phyloP scores from a whole-genome alignment of 2,113 vertebrate genomes.

The Rhinopomastus cyanomelas region DNA sequence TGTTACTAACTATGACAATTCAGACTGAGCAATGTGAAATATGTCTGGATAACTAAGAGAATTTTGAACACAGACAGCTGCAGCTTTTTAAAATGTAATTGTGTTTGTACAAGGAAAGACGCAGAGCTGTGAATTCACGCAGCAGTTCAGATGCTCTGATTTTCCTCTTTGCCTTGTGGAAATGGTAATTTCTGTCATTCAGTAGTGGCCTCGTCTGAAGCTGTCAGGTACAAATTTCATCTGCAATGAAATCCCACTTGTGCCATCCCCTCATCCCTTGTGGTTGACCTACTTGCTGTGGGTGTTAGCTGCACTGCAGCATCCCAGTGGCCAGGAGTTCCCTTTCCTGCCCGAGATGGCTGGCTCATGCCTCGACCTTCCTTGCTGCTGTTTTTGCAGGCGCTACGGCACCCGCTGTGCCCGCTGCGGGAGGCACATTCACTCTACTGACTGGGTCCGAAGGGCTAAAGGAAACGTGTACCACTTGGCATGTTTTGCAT shows the following conservation, averaged over 20 bases:
- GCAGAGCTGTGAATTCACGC: not conserved
- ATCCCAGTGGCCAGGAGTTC: fast-evolving
- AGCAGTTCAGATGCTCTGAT: not conserved
- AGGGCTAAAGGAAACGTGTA: constrained; percentile 95
- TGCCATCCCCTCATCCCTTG: not conserved
- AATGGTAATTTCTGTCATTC: not conserved
- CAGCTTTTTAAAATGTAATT: not conserved
- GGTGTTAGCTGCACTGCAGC: fast-evolving
- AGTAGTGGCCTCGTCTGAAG: not conserved
- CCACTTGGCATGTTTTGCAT: constrained; percentile 95
- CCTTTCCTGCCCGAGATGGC: fast-evolving
- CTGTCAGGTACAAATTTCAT: fast-evolving
- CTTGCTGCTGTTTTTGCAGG: constrained; percentile 67
- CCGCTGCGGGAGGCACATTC: constrained; percentile 93
- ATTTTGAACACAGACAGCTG: not conserved
- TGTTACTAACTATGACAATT: not conserved
- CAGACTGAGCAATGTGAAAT: not conserved
- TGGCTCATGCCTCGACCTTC: not conserved
- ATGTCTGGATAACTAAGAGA: not conserved
- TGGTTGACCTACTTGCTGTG: not conserved
- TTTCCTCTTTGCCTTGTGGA: not conserved
- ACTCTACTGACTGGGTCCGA: constrained; percentile 97
- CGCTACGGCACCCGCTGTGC: constrained; percentile 95
- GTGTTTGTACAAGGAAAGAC: not conserved
- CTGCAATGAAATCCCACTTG: too few species aligned